Evolutionary conservation across 1,140 invertebrate species (phyloP).

Genomic region (Magallana gigas): DNA sequence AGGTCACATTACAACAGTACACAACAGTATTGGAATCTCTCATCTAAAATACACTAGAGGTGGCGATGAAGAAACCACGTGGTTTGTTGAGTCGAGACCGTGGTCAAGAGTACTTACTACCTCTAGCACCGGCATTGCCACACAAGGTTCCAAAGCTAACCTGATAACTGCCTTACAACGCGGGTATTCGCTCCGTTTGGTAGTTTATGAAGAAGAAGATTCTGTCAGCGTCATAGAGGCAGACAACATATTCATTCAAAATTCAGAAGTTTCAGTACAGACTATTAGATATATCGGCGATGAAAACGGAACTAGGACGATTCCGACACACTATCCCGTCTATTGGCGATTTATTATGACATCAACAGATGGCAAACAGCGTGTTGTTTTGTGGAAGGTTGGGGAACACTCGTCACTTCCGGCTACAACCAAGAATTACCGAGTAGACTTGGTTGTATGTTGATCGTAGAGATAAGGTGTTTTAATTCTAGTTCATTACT

Average conservation of each 20-base stretch:
- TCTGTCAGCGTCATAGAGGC: constrained; percentile 28
- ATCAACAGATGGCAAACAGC: background rate
- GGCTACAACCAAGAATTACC: background rate
- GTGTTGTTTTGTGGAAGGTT: background rate
- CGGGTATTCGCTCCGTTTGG: background rate
- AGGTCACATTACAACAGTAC: constrained; percentile 16
- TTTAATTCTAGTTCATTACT: no score
- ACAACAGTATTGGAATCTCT: constrained; percentile 8
- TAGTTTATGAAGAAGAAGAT: constrained; percentile 8
- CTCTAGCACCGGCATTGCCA: background rate
- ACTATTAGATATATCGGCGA: constrained; percentile 35
- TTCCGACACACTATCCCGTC: background rate
- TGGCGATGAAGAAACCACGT: background rate
- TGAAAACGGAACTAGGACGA: no score
- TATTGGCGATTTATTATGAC: constrained; percentile 37
- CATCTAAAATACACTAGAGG: background rate
- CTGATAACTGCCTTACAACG: background rate
- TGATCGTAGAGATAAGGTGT: no score
- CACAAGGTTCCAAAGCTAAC: constrained; percentile 21
- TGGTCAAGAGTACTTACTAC: constrained; percentile 33
- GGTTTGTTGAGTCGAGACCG: constrained; percentile 44
- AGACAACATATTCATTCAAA: constrained; percentile 39
- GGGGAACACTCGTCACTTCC: constrained; percentile 7
- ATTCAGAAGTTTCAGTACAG: constrained; percentile 27
- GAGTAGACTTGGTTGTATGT: background rate